Base-by-base conservation (phyloP, 2,888 invertebrate species). In the Bruchidius siliquastri region DNA sequence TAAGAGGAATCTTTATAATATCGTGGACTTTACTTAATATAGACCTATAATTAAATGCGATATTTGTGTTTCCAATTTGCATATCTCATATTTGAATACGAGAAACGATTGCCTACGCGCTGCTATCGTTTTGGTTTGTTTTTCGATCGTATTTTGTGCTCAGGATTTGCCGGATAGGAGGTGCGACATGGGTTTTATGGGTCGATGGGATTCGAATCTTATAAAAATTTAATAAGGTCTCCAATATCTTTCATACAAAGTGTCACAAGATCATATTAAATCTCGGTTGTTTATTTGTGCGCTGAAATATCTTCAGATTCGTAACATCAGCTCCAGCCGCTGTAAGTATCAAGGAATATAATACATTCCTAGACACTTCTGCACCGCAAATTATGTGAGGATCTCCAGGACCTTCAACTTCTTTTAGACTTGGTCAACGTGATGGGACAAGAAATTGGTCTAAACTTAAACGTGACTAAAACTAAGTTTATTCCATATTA, bases 41-140 rank as follows among this genome's bases (percentile, higher is more conserved):
- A 76, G 78, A 70, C 70, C 74, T 74, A 82, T 82, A 84, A 84
- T 85, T 84, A 85, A 84, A 83, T 84, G 77, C 79, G 82, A 82
- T 83, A 84, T 85, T 84, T 85, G 84, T 85, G 83, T 82, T 81
- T 77, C 79, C 79, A 79, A 83, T 85, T 83, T 83, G 83, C 83
- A 83, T 83, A 80, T 78, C 77, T 76, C 77, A 77, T 80, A 78
- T 77, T 75, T 75, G 76, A 78, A 78, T 49, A 49, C 71, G 70
- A 68, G 49, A 49, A 49, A 49, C 49, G 49, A 49, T 49, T 8
- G 49, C 49, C 49, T 49, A 49, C 49, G 49, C 49, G 49, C 49
- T 49, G 49, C 49, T 49, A 49, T 49, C 6, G 13, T 49, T 49
- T 49, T 49, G 49, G 49, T 49, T 49, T 72, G 74, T 75, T 76